Evolutionary conservation across 2,888 invertebrate genomes (phyloP).

Genomic region (Lasioglossum calceatum): DNA sequence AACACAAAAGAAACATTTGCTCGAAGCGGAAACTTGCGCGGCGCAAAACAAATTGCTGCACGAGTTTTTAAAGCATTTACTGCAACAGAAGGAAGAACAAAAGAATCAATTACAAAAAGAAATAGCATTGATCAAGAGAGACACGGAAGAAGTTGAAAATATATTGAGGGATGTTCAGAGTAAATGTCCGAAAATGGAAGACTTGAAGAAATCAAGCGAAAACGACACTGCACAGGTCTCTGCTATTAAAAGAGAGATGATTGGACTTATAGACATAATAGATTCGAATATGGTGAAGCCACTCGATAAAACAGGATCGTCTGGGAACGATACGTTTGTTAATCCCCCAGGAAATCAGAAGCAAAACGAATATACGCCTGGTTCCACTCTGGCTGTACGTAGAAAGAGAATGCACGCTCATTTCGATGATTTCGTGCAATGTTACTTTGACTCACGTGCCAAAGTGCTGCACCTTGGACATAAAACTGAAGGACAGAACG

Average conservation of each 20-base stretch:
- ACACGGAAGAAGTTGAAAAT: constrained; percentile 90
- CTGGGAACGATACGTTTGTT: constrained; percentile 65
- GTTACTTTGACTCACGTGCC: constrained; percentile 92
- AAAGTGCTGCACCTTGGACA: constrained; percentile 89
- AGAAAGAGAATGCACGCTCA: constrained; percentile 92
- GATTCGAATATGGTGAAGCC: constrained; percentile 84
- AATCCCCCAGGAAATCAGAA: constrained; percentile 69
- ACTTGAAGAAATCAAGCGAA: constrained; percentile 85
- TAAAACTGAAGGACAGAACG: constrained; percentile 72
- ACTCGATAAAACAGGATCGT: constrained; percentile 62
- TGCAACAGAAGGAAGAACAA: constrained; percentile 90
- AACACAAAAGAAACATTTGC: constrained; percentile 90
- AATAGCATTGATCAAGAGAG: constrained; percentile 90
- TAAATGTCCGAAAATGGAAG: constrained; percentile 87
- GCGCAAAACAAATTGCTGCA: constrained; percentile 93
- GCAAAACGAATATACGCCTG: constrained; percentile 69
- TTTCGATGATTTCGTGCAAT: constrained; percentile 95
- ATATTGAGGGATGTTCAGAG: constrained; percentile 87
- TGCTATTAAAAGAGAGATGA: constrained; percentile 86
- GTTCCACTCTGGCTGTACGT: constrained; percentile 88
- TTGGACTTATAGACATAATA: constrained; percentile 86
- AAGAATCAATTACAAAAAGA: constrained; percentile 89
- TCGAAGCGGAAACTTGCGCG: constrained; percentile 92
- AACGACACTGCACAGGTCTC: constrained; percentile 85
- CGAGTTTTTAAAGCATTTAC: constrained; percentile 92